Base-by-base conservation (phyloP, 2,113 vertebrate species). In the Andinoacara biseriatus region DNA sequence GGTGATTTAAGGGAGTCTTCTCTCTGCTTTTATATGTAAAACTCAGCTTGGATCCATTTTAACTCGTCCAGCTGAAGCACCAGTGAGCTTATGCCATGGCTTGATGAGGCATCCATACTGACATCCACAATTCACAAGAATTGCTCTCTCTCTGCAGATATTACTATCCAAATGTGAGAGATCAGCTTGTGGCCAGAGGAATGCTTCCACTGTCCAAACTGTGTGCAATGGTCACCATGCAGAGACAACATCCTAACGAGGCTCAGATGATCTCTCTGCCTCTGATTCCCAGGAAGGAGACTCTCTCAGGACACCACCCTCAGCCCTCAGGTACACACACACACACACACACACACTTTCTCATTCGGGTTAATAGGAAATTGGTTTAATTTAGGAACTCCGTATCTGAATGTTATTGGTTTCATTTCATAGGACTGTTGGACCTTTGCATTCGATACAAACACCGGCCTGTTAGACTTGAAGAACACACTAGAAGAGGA, bases 151-250 rank as follows among this genome's bases (percentile, higher is more conserved):
- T 83, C 22, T 88, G 20, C 91, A 99, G 98, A 90, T 99, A 99
- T 91, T 99, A 99, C 86, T 99, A 99, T 91, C 98, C 98, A 65
- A 98, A 98, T 63, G 97, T 99, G 80, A 95, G 97, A 87, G 98
- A 99, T 57, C 98, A 99, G 94, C 93, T 98, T 87, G 97, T 99
- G 20, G 98, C 98, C 91, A 96, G 80, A 87, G 97, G 97, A 83
- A 91, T 95, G 57, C 94, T 99, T 84, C 97, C 97, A 0, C 88
- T 99, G 88, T 97, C 98, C 5, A 97, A 97, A 72, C 95, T 99
- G 7, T 99, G 97, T 87, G 97, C 97, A 84, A 95, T 98, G 96
- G 96, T 97, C 61, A 99, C 98, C 1, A 95, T 96, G 96, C 97
- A 97, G 92, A 96, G 92, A 20, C 94, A 88, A 8, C 94, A 96